Base-by-base conservation (phyloP, 1,140 invertebrate genomes). In the Drosophila oshimai region DNA sequence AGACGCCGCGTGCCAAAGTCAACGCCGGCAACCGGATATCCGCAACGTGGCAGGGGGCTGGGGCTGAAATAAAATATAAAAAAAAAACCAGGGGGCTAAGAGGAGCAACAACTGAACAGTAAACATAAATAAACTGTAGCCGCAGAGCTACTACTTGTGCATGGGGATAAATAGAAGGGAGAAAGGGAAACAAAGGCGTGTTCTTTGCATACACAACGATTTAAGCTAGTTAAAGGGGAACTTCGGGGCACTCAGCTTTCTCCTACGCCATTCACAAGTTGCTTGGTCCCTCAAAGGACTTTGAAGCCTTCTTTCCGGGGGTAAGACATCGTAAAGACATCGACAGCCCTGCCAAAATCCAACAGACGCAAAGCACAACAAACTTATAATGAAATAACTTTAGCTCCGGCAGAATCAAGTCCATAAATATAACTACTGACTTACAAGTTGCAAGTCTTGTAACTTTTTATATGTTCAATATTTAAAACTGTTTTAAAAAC, bases 11-110 rank as follows among this genome's bases (percentile, higher is more conserved):
- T 55, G 71, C 46, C 71, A 81, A 65, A 64, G 77, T 78, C 68
- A 68, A 55, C 44, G 74, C 60, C 54, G 69, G 69, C 50, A 78
- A 79, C 49, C 78, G 72, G 67, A 80, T 79, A 75, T 80, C 79
- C 44, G 54, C 39, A 54, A 54, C 58, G 36, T 58, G 51, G 54
- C 26, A 20, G 44, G 20, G 37, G 22, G 12, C 9, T 2, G 26
- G 13, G n/a, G n/a, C n/a, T n/a, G n/a, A n/a, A n/a, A n/a, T n/a
- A n/a, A n/a, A n/a, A n/a, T n/a, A n/a, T n/a, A n/a, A n/a, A n/a
- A n/a, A n/a, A n/a, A n/a, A n/a, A n/a, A n/a, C n/a, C n/a, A n/a
- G 15, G 10, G 28, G 2, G 10, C n/a, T n/a, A n/a, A n/a, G 33
- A 29, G 26, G 44, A 67, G 29, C 26, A 36, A 46, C 26, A 57